Evolutionary conservation across 1,140 invertebrate genomes (phyloP).

Genomic region (Rhyzopertha dominica): DNA sequence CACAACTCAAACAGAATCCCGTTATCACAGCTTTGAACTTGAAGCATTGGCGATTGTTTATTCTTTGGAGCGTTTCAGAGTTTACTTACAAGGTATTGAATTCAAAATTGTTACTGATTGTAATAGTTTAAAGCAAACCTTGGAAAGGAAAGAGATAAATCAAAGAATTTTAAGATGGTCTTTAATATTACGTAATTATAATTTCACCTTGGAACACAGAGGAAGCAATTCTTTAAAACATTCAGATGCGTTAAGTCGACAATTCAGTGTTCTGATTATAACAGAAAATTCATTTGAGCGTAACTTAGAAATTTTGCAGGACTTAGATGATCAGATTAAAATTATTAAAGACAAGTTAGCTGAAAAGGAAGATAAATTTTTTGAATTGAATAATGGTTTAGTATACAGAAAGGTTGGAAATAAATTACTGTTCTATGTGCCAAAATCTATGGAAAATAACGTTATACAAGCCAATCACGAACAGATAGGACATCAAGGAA

Average conservation of each 20-base stretch:
- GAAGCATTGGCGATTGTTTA: conserved; percentile 16
- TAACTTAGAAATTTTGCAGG: conserved; percentile 20
- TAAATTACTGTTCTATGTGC: conserved; percentile 25
- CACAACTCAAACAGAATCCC: conserved; percentile 10
- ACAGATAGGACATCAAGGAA: conserved; percentile 29
- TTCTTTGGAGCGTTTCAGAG: conserved; percentile 7
- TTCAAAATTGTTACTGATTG: conserved; percentile 17
- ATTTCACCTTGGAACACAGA: conserved; percentile 24
- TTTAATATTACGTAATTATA: conserved; percentile 21
- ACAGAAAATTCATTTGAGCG: conserved; percentile 18
- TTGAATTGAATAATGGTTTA: conserved; percentile 22
- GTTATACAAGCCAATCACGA: conserved; percentile 25
- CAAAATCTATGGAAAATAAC: conserved; percentile 16
- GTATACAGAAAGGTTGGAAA: conserved; percentile 20
- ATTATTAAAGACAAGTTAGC: too few species aligned
- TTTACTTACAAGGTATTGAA: conserved; percentile 7
- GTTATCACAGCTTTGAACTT: conserved; percentile 26
- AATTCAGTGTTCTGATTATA: conserved; percentile 17
- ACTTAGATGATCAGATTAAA: conserved; percentile 17
- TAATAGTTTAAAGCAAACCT: conserved; percentile 12
- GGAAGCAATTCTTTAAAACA: conserved; percentile 15
- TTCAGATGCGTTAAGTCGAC: conserved; percentile 21
- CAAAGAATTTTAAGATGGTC: conserved; percentile 22
- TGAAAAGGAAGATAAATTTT: conserved; percentile 13
- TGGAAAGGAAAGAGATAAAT: conserved; percentile 11